A percentile compares a stretch with the other conserved stretches of the same genome.
Evolutionary conservation across 2,113 vertebrate species (phyloP).

Genomic region (Quiscalus mexicanus): DNA sequence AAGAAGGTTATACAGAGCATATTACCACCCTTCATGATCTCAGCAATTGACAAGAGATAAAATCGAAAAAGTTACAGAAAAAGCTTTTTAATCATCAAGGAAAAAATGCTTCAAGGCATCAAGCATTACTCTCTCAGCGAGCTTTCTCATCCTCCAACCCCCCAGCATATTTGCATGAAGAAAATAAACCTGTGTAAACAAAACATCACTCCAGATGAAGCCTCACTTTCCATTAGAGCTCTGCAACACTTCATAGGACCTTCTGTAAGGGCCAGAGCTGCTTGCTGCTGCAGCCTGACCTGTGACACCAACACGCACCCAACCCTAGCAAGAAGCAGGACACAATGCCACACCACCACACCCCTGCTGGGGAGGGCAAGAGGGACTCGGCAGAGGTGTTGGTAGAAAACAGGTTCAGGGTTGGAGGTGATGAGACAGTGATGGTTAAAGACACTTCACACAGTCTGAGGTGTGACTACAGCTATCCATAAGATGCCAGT

Average conservation of each 20-base stretch:
- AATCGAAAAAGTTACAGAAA: background rate
- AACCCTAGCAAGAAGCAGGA: background rate
- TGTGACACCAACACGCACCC: background rate
- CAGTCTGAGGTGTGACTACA: background rate
- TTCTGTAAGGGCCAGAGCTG: background rate
- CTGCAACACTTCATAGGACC: background rate
- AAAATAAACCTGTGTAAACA: background rate
- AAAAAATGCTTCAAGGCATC: background rate
- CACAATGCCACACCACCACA: background rate
- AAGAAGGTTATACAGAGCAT: constrained; percentile 8
- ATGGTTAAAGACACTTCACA: background rate
- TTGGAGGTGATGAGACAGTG: rapidly evolving
- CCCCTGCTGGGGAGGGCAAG: background rate
- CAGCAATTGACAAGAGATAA: constrained; percentile 35
- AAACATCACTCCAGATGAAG: background rate
- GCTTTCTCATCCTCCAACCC: background rate
- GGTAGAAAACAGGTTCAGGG: background rate
- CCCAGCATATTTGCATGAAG: background rate
- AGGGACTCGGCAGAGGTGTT: background rate
- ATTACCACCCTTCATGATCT: background rate
- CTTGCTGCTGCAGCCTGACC: background rate
- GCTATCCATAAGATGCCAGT: rapidly evolving
- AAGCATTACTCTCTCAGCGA: background rate
- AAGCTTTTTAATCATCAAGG: background rate
- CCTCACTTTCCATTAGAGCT: background rate